Evolutionary conservation across 2,113 vertebrate genomes (phyloP).

Genomic region (Antechinus stuartii): DNA sequence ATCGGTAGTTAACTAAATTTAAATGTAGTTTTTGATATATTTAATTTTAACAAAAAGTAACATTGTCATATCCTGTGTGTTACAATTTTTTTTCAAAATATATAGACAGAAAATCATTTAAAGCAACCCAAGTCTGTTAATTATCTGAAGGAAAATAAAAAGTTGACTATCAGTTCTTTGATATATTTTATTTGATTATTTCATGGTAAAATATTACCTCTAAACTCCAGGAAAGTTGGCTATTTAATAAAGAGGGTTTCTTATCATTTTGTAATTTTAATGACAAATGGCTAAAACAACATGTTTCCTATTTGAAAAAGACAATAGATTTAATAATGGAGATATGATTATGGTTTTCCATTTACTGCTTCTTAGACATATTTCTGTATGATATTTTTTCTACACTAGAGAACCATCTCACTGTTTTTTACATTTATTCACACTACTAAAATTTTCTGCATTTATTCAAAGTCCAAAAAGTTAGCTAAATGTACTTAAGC

Average conservation of each 20-base stretch:
- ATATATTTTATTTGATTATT: constrained; percentile 32
- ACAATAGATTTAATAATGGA: constrained; percentile 70
- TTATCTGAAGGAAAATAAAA: constrained; percentile 25
- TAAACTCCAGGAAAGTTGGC: constrained; percentile 19
- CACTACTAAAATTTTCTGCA: constrained; percentile 74
- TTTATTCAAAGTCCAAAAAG: constrained; percentile 78
- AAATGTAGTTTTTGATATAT: background rate
- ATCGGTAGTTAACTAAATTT: background rate
- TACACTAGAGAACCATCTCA: constrained; percentile 59
- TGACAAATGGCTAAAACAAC: constrained; percentile 21
- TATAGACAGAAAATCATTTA: background rate
- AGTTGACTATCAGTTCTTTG: background rate
- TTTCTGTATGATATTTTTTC: constrained; percentile 67
- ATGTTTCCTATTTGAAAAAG: constrained; percentile 51
- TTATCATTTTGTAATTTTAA: constrained; percentile 31
- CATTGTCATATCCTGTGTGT: background rate
- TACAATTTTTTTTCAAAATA: background rate
- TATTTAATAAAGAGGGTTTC: background rate
- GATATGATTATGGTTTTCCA: constrained; percentile 57
- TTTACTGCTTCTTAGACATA: constrained; percentile 61
- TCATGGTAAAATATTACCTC: background rate
- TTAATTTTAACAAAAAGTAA: background rate
- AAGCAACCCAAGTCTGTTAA: background rate
- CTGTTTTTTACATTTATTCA: constrained; percentile 72
- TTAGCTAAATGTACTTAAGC: constrained; percentile 69